Base-by-base conservation (phyloP, 2,797 vertebrate species). In the Psittacula echo region DNA sequence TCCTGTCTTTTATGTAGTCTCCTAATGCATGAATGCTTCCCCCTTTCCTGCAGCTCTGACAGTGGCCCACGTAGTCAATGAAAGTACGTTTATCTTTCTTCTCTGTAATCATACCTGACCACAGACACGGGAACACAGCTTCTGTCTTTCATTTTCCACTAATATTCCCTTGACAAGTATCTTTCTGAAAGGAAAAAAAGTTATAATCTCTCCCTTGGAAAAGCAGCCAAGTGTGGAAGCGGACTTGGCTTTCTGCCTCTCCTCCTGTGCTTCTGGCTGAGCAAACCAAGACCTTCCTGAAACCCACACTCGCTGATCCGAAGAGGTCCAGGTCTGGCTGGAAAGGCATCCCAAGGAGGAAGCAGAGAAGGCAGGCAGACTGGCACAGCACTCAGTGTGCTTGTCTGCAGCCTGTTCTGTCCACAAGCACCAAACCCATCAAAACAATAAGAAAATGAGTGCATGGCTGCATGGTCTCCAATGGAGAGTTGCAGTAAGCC, bases 91-190 rank as follows among this genome's bases (percentile, higher is more conserved):
- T 86, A 51, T 93, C 89, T 93, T 94, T 88, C 64, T 37, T 87
- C 76, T 84, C 87, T 89, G 73, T 94, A 93, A 95, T 94, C 87
- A 42, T 90, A 92, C 73, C 58, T 93, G 94, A 95, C 95, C 86
- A 92, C 68, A 94, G 26, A 23, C 73, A 27, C 20, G 72, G 81
- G 81, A 87, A 66, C 78, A 65, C 39, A 42, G 61, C 86, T 87
- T 66, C 81, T 84, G 72, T 80, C 91, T 91, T 95, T 93, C 65
- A 72, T 89, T 95, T 96, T 62, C 78, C 62, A 62, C 58, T 95
- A 93, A 83, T 95, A 94, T 41, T 96, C 89, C 85, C 93, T 77
- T 85, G 72, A 68, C 39, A 62, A 78, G 48, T 61, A 47, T 87
- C 68, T 93, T 92, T 85, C 53, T 92, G 65, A 93, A 92, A 90